Percentiles rank a stretch among this genome's conserved stretches.
Evolutionary conservation across 2,888 invertebrate species (phyloP).

Genomic region (Epiblema foenella): DNA sequence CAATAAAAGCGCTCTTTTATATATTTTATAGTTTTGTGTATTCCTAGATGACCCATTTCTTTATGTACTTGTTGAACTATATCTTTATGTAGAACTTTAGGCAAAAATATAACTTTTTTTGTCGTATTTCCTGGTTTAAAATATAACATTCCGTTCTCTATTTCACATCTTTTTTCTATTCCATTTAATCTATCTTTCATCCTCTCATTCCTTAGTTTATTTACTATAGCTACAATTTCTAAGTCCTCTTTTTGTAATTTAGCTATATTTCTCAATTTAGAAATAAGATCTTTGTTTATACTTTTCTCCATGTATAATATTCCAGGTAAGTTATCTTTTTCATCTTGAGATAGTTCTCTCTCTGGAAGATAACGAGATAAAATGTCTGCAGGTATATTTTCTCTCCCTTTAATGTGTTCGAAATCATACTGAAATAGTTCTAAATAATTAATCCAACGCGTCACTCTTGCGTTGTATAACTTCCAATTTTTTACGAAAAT

Average conservation of each 20-base stretch:
- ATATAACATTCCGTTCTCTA: constrained; percentile 7
- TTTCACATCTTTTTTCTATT: no score
- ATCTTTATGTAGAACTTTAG: constrained; percentile 5
- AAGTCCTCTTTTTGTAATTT: constrained; percentile 31
- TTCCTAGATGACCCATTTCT: constrained; percentile 51
- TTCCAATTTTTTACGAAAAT: no score
- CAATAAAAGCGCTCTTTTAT: constrained; percentile 48
- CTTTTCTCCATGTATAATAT: neutral
- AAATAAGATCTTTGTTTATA: neutral
- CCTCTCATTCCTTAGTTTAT: neutral
- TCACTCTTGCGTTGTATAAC: no score
- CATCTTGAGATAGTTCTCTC: constrained; percentile 2
- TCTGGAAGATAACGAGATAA: constrained; percentile 49
- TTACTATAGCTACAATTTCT: constrained; percentile 13
- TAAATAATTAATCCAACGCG: constrained; percentile 33
- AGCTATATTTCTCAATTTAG: constrained; percentile 7
- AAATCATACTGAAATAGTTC: constrained; percentile 51
- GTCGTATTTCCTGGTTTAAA: neutral
- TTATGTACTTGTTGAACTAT: constrained; percentile 42
- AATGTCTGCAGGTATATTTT: constrained; percentile 51
- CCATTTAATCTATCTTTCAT: no score
- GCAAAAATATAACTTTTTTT: constrained; percentile 33
- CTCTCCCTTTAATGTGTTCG: neutral
- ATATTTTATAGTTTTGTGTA: constrained; percentile 46
- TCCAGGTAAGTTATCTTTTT: neutral